Percentiles rank a stretch among this genome's conserved stretches.
Conservation (phyloP, 2,113 vertebrate genomes). For the Misgurnus mizolepis region DNA sequence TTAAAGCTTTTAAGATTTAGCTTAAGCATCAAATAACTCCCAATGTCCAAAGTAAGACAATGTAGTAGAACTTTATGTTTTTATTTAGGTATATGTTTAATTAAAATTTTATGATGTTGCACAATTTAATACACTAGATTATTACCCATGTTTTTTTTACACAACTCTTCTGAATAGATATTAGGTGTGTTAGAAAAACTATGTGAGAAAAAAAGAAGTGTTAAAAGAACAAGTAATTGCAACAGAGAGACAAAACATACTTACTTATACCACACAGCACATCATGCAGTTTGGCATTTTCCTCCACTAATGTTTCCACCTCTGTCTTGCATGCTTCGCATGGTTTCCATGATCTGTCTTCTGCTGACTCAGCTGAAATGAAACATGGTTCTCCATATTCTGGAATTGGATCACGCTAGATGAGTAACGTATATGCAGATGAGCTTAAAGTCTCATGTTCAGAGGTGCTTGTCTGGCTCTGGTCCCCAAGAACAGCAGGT, state of each 20-base stretch:
- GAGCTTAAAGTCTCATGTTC: background rate
- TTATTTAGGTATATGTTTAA: no score
- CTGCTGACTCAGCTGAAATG: conserved; percentile 7
- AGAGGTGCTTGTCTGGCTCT: conserved; percentile 10
- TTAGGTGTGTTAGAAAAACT: conserved; percentile 7
- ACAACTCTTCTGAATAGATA: conserved; percentile 12
- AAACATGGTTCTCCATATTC: conserved; percentile 3
- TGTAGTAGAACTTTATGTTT: background rate
- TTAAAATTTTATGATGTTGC: no score
- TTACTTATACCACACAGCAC: conserved; percentile 8
- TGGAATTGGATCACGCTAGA: background rate
- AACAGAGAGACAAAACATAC: conserved; percentile 18
- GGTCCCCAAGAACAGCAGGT: conserved; percentile 9
- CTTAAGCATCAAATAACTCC: no score
- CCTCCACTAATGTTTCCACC: conserved; percentile 12
- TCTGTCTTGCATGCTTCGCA: conserved; percentile 11
- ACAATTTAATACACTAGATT: no score
- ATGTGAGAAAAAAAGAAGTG: background rate
- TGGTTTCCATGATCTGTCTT: conserved; percentile 10
- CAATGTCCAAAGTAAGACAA: no score
- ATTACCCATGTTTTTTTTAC: background rate
- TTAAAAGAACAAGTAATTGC: conserved; percentile 1
- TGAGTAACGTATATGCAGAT: conserved; percentile 1
- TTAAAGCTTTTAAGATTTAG: no score
- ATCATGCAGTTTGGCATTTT: conserved; percentile 4